Base-by-base conservation (phyloP, 2,888 invertebrate genomes). In the Habroteleia sp. region DNA sequence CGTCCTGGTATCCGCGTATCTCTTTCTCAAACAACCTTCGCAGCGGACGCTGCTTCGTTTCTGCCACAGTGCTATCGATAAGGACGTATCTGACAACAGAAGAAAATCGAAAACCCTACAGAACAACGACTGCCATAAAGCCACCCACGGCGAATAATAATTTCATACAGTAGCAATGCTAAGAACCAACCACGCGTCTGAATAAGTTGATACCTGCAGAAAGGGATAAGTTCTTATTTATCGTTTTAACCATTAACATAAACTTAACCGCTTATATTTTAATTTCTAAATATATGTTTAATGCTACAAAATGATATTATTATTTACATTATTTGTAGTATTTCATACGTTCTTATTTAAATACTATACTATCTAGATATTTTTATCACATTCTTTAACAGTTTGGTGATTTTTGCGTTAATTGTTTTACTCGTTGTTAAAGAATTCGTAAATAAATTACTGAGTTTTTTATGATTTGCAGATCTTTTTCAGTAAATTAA, bases 81-180 rank as follows among this genome's bases (percentile, higher is more conserved):
- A 72, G 72, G 13, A 29, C 41, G 27, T 72, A 72, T 72, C 71
- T 72, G 71, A 63, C 46, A 63, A 63, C 65, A 60, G 50, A 46
- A 58, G 54, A 58, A 73, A 73, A 65, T 65, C 44, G 44, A 73
- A 65, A 48, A 60, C 33, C 16, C 23, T 23, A 41, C 37, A 11
- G 58, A 52, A 44, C 65, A 44, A 60, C 65, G 71, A 80, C 78
- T 80, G 74, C 83, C 83, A 84, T 84, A 85, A 84, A 85, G 79
- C 85, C 86, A 86, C 86, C 86, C 86, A 86, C 86, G 83, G 81
- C 77, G 86, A 85, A 83, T 82, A 83, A 85, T 86, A 86, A 85
- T 86, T 86, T 85, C 85, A 84, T 81, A 82, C 86, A 81, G 86
- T 87, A 87, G 87, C 85, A 81, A 83, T 81, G 82, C 82, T 78